Percentiles rank a stretch among this genome's conserved stretches.
phyloP scores from a whole-genome alignment of 2,797 vertebrate species.

The Pelodytes ibericus region DNA sequence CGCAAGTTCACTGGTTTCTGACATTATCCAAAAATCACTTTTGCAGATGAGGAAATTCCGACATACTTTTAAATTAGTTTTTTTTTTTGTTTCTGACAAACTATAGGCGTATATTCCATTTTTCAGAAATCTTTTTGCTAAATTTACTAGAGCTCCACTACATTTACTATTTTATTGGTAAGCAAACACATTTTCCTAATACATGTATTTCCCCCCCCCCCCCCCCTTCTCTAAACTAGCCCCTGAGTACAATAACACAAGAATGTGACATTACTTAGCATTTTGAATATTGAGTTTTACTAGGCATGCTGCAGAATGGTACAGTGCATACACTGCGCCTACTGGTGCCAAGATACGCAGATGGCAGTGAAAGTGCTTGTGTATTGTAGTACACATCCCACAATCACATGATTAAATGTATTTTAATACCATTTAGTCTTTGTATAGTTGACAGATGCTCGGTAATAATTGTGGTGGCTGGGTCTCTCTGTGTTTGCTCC shows the following conservation, averaged over 20 bases:
- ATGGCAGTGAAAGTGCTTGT: conserved; percentile 22
- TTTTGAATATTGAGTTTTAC: conserved; percentile 54
- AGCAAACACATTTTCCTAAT: conserved; percentile 39
- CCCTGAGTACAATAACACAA: conserved; percentile 38
- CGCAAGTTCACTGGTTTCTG: not conserved
- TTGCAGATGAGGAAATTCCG: no score
- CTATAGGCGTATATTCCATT: no score
- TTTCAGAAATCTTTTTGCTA: no score
- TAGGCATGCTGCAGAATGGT: conserved; percentile 28
- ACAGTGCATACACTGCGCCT: not conserved
- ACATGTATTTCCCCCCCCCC: no score
- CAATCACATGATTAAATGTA: conserved; percentile 45
- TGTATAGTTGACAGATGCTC: conserved; percentile 51
- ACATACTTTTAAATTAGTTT: no score
- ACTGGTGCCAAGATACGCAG: conserved; percentile 43
- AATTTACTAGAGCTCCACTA: conserved; percentile 29
- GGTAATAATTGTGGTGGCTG: conserved; percentile 42
- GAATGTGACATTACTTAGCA: conserved; percentile 41
- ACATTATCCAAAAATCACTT: no score
- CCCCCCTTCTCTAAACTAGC: no score
- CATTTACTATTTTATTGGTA: conserved; percentile 46
- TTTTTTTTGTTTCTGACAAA: no score
- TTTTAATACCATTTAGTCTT: conserved; percentile 46
- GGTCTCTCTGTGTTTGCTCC: conserved; percentile 7
- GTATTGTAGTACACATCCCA: not conserved